Percentiles rank a stretch among this genome's conserved stretches.
Conservation (phyloP, 2,888 invertebrate species). For the Drosophila monieri region DNA sequence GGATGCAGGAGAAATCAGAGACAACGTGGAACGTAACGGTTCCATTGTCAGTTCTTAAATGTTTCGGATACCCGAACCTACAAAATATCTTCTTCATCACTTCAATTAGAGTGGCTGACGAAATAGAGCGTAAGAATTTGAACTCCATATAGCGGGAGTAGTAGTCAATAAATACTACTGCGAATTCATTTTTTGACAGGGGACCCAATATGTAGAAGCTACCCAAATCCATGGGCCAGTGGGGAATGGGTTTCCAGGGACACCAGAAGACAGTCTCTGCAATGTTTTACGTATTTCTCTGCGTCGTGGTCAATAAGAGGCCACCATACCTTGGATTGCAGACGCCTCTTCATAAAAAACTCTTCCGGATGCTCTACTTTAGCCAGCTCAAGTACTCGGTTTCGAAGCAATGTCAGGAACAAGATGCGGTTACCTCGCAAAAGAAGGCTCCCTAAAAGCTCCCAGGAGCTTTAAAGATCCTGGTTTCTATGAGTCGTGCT, state of each 20-base stretch:
- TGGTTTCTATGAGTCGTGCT: neutral
- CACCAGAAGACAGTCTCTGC: neutral
- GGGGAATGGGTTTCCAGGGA: neutral
- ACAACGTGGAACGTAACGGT: too few species aligned
- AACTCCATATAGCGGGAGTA: constrained; percentile 7
- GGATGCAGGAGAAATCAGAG: too few species aligned
- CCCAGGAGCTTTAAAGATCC: neutral
- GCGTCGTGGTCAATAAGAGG: neutral
- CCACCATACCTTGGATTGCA: constrained; percentile 23
- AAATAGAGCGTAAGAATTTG: neutral
- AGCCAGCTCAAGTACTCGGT: constrained; percentile 8
- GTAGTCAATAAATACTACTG: neutral
- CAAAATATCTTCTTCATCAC: neutral
- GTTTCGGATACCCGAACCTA: too few species aligned
- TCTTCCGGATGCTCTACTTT: constrained; percentile 27
- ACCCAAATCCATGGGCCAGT: neutral
- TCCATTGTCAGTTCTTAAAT: too few species aligned
- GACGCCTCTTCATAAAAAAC: constrained; percentile 27
- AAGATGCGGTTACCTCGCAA: constrained; percentile 15
- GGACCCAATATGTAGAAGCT: neutral
- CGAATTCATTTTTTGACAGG: neutral
- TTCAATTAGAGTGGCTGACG: neutral
- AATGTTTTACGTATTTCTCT: neutral
- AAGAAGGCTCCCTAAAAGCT: constrained; percentile 12
- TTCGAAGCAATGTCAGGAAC: constrained; percentile 6